Evolutionary conservation across 2,888 invertebrate genomes (phyloP).

Genomic region (Plagodis dolabraria): DNA sequence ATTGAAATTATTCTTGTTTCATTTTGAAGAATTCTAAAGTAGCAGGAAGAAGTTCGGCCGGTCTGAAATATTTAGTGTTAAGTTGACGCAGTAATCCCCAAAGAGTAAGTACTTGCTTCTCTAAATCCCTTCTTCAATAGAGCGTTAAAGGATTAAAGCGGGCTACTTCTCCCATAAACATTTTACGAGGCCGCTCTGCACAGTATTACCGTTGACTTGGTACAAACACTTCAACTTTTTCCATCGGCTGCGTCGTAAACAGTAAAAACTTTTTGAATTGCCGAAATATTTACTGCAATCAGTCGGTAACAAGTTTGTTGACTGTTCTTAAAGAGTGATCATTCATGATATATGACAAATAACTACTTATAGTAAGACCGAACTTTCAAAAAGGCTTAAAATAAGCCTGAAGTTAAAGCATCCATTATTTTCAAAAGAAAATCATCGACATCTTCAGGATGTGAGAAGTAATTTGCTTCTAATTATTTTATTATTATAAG

Average conservation of each 20-base stretch:
- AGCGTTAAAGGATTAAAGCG: constrained; percentile 53
- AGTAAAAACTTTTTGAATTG: constrained; percentile 45
- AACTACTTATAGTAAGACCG: no score
- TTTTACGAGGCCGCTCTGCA: constrained; percentile 56
- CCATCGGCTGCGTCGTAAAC: constrained; percentile 46
- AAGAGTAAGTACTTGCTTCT: constrained; percentile 33
- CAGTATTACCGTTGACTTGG: constrained; percentile 46
- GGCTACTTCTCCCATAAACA: constrained; percentile 54
- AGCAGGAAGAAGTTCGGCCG: background rate
- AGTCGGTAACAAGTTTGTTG: constrained; percentile 24
- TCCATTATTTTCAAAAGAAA: no score
- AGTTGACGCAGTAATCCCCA: constrained; percentile 20
- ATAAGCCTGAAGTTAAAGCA: no score
- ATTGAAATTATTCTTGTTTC: no score
- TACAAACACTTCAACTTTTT: constrained; percentile 47
- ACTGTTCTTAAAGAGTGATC: background rate
- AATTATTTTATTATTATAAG: no score
- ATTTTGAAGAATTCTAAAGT: no score
- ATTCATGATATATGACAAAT: background rate
- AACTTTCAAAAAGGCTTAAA: no score
- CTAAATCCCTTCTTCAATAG: constrained; percentile 51
- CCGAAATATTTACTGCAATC: constrained; percentile 37
- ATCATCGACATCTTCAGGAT: no score
- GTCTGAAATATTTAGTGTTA: constrained; percentile 18
- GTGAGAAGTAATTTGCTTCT: no score